Evolutionary conservation across 1,140 invertebrate genomes (phyloP).

Genomic region (Rhopalosiphum padi): DNA sequence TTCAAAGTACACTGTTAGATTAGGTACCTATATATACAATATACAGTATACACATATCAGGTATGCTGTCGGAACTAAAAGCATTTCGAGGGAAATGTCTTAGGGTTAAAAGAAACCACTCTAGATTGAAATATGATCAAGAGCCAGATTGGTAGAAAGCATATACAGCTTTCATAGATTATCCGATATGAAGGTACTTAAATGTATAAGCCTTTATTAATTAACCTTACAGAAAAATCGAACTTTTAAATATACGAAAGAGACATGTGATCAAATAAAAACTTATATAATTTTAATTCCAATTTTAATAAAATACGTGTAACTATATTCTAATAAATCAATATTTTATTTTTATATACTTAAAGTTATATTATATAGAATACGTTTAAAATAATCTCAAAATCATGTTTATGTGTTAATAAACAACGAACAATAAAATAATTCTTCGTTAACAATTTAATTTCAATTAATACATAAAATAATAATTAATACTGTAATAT

Average conservation of each 20-base stretch:
- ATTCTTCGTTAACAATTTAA: background rate
- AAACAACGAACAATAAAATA: background rate
- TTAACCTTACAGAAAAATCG: background rate
- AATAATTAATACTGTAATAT: background rate
- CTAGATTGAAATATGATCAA: slow-evolving; percentile 40
- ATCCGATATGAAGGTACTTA: background rate
- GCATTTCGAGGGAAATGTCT: slow-evolving; percentile 26
- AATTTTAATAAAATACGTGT: background rate
- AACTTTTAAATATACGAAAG: background rate
- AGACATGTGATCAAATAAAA: background rate
- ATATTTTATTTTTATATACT: background rate
- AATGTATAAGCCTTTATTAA: background rate
- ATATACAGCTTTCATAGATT: background rate
- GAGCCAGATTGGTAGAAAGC: background rate
- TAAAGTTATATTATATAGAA: background rate
- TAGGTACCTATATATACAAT: slow-evolving; percentile 6
- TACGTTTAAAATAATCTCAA: background rate
- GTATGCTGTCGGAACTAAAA: slow-evolving; percentile 23
- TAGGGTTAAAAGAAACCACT: slow-evolving; percentile 13
- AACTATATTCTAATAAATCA: background rate
- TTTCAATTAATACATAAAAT: background rate
- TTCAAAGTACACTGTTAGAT: slow-evolving; percentile 24
- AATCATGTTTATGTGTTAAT: background rate
- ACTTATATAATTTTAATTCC: background rate
- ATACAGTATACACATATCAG: background rate